Evolutionary conservation across 2,113 vertebrate genomes (phyloP).

Genomic region (Cephalopterus ornatus): DNA sequence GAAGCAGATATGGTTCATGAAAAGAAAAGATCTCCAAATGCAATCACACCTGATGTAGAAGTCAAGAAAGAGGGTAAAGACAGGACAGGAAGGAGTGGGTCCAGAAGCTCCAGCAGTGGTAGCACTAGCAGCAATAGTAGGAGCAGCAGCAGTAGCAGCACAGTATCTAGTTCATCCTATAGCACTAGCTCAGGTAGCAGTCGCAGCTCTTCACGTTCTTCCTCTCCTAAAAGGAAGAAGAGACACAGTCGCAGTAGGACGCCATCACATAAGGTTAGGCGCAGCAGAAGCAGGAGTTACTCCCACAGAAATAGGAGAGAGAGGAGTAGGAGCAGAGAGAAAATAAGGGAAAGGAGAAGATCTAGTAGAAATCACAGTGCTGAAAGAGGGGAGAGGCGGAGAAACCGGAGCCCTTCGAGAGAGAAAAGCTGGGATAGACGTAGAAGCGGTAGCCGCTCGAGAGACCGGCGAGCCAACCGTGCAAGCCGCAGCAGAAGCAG

Average conservation of each 20-base stretch:
- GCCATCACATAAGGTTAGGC: slow-evolving; percentile 76
- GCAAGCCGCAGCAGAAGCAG: slow-evolving; percentile 89
- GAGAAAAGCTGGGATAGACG: slow-evolving; percentile 83
- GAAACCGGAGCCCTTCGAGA: slow-evolving; percentile 80
- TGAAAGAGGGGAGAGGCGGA: slow-evolving; percentile 78
- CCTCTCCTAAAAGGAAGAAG: slow-evolving; percentile 88
- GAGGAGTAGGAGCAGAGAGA: slow-evolving; percentile 77
- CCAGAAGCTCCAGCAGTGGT: slow-evolving; percentile 85
- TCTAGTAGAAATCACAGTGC: slow-evolving; percentile 81
- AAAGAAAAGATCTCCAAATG: slow-evolving; percentile 88
- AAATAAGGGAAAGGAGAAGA: slow-evolving; percentile 80
- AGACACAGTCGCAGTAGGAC: slow-evolving; percentile 82
- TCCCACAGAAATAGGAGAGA: slow-evolving; percentile 78
- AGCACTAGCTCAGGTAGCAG: slow-evolving; percentile 90
- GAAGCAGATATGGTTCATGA: slow-evolving; percentile 85
- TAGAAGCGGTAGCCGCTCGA: slow-evolving; percentile 83
- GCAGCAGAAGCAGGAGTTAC: slow-evolving; percentile 84
- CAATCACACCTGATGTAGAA: slow-evolving; percentile 78
- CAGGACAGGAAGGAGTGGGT: slow-evolving; percentile 78
- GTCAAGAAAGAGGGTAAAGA: slow-evolving; percentile 83
- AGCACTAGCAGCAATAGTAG: slow-evolving; percentile 84
- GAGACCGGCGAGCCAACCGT: slow-evolving; percentile 83
- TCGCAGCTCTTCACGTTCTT: slow-evolving; percentile 86
- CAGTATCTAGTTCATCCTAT: slow-evolving; percentile 86
- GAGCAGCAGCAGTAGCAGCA: slow-evolving; percentile 86